phyloP scores from a whole-genome alignment of 2,113 vertebrate species.

The Setophaga coronata region DNA sequence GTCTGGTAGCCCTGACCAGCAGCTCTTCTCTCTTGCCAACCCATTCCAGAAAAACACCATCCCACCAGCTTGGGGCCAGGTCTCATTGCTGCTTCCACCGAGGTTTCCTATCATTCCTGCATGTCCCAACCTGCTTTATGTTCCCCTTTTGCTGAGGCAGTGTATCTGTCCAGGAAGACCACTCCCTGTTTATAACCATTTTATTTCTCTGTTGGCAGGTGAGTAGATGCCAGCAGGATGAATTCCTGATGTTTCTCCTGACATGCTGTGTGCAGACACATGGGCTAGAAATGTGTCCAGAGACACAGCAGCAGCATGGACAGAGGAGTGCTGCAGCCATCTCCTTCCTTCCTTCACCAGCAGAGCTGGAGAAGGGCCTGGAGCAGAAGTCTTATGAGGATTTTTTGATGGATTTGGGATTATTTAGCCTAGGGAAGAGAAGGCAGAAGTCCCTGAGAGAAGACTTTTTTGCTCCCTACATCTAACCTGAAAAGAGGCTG shows the following conservation, averaged over 20 bases:
- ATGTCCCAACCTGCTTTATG: fast-evolving
- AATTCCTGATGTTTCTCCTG: background rate
- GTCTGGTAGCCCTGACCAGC: background rate
- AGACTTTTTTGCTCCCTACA: background rate
- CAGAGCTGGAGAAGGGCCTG: background rate
- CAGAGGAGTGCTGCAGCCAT: background rate
- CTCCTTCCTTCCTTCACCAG: background rate
- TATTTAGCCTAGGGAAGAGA: background rate
- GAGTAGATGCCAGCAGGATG: background rate
- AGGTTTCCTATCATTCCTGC: fast-evolving
- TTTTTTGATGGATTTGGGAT: background rate
- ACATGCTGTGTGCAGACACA: background rate
- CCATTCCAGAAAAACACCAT: background rate
- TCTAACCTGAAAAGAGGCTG: background rate
- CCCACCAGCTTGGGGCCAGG: background rate
- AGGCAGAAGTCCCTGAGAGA: background rate
- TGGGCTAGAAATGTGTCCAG: background rate
- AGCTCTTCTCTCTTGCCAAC: background rate
- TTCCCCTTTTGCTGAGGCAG: background rate
- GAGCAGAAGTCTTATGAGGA: background rate
- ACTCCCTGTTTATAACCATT: background rate
- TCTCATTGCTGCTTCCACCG: background rate
- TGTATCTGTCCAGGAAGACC: background rate
- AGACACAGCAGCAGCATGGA: fast-evolving
- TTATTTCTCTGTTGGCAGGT: background rate